These are phyloP conservation scores for Myripristis jacobus DNA, from an alignment of 2,797 vertebrate species.

Conservation along the genomic window DNA sequence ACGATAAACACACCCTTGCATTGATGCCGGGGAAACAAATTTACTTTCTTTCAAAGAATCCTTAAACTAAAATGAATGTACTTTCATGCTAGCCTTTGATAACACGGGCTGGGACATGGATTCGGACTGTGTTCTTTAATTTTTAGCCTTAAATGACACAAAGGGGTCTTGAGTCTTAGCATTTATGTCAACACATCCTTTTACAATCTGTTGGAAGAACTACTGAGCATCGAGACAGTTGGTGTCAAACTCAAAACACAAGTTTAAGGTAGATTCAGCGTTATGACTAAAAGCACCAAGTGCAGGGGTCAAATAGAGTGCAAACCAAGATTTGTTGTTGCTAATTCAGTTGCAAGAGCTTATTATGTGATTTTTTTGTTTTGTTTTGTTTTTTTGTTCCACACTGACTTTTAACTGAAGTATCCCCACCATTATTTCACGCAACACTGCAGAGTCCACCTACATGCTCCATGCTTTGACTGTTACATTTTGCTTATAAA, in stretches of 20 bases:
- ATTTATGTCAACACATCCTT: slow-evolving; percentile 53
- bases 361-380: slow-evolving; percentile 20
- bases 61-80: slow-evolving; percentile 83
- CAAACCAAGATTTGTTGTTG: slow-evolving; percentile 39
- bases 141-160: slow-evolving; percentile 82
- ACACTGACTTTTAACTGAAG: slow-evolving; percentile 9
- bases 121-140: slow-evolving; percentile 70
- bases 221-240: slow-evolving; percentile 58
- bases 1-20: slow-evolving; percentile 40
- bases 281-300: slow-evolving; percentile 36
- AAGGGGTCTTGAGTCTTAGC: slow-evolving; percentile 69
- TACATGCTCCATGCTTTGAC: not conserved
- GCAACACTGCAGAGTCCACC: slow-evolving; percentile 1
- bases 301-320: slow-evolving; percentile 37
- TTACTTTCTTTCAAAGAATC: slow-evolving; percentile 50
- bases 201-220: slow-evolving; percentile 48
- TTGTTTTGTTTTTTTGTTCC: slow-evolving; percentile 26
- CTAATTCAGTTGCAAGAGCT: not conserved
- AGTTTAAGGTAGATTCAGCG: slow-evolving; percentile 26
- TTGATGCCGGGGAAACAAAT: slow-evolving; percentile 45
- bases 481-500: not conserved
- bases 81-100: slow-evolving; percentile 81
- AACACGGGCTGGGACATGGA: slow-evolving; percentile 64
- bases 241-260: slow-evolving; percentile 41
- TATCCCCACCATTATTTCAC: slow-evolving; percentile 22